These are phyloP conservation scores for Lasius fuliginosus DNA, from an alignment of 2,888 invertebrate species.

Conservation along the genomic window DNA sequence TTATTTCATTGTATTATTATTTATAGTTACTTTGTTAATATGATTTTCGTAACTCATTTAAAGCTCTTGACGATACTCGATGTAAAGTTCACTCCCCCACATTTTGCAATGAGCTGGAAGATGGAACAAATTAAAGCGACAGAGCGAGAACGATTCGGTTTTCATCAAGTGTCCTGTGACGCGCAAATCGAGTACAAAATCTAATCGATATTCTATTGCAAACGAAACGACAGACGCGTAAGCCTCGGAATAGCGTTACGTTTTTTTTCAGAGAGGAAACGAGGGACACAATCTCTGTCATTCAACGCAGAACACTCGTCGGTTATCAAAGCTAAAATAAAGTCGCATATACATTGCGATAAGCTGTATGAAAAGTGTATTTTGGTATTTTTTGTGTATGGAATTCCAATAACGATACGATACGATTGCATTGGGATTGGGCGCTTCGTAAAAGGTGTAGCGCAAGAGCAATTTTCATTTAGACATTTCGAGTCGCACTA, in stretches of 20 bases:
- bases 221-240: conserved; percentile 65
- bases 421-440: conserved; percentile 49
- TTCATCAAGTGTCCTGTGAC: conserved; percentile 71
- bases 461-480: conserved; percentile 73
- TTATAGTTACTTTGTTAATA: conserved; percentile 70
- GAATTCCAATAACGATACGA: conserved; percentile 54
- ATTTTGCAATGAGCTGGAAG: conserved; percentile 58
- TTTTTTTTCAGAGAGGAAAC: conserved; percentile 36
- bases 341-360: conserved; percentile 37
- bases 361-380: conserved; percentile 42
- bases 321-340: conserved; percentile 53
- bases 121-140: conserved; percentile 47
- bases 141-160: conserved; percentile 60
- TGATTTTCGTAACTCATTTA: conserved; percentile 61
- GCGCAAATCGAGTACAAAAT: conserved; percentile 73
- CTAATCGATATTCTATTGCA: conserved; percentile 75
- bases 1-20: background rate
- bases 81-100: conserved; percentile 61
- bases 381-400: conserved; percentile 47
- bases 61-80: conserved; percentile 60
- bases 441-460: conserved; percentile 41
- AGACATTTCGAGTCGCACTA: conserved; percentile 60
- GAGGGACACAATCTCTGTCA: conserved; percentile 35
- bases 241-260: conserved; percentile 34
- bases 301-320: conserved; percentile 34